These are phyloP conservation scores for Emydoidea blandingii DNA, from an alignment of 2,797 vertebrate genomes.

Conservation along the genomic window DNA sequence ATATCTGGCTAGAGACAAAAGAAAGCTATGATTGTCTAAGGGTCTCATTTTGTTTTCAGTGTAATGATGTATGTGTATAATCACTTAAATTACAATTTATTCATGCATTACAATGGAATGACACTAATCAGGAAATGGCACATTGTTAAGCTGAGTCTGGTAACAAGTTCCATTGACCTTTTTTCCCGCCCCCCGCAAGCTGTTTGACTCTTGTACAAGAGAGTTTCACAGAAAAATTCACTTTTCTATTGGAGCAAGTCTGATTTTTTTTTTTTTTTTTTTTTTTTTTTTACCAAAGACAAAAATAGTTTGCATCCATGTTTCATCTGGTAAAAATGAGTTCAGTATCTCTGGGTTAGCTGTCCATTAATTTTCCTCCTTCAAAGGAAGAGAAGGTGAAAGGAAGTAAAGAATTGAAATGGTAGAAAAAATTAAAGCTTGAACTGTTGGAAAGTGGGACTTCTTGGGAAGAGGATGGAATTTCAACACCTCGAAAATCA, in stretches of 20 bases:
- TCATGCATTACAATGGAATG: slow-evolving; percentile 61
- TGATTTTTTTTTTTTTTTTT: not conserved
- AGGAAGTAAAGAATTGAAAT: slow-evolving; percentile 17
- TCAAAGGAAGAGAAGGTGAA: not conserved
- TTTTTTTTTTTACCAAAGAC: slow-evolving; percentile 26
- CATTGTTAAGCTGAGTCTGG: slow-evolving; percentile 49
- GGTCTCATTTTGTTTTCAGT: slow-evolving; percentile 62
- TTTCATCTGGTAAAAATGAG: slow-evolving; percentile 26
- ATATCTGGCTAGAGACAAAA: not conserved
- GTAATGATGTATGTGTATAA: slow-evolving; percentile 41
- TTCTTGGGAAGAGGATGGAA: not conserved
- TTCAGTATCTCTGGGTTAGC: not conserved
- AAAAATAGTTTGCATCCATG: slow-evolving; percentile 23
- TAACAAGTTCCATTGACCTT: not conserved
- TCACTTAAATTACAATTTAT: slow-evolving; percentile 71
- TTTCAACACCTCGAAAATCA: not conserved
- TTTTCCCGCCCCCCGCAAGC: not conserved
- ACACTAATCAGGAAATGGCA: slow-evolving; percentile 60
- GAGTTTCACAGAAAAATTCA: slow-evolving; percentile 33
- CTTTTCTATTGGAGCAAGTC: slow-evolving; percentile 33
- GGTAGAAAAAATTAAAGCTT: slow-evolving; percentile 21
- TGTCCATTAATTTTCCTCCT: not conserved
- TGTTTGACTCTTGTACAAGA: slow-evolving; percentile 21
- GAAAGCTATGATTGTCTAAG: slow-evolving; percentile 55
- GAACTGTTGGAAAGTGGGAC: not conserved